phyloP scores from a whole-genome alignment of 2,888 invertebrate species.

The Xylota sylvarum region DNA sequence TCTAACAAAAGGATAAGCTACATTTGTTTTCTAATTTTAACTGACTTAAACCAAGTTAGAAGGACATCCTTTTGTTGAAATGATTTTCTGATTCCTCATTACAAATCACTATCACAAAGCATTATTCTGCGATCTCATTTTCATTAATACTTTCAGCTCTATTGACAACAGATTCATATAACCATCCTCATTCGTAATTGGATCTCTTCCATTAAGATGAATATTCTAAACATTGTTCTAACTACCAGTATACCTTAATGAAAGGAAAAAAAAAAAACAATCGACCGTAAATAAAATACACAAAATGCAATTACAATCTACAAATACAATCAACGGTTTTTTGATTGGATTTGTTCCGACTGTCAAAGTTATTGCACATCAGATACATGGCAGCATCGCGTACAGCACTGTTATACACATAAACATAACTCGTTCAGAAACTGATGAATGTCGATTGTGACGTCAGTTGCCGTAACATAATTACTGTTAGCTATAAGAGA shows the following conservation, averaged over 20 bases:
- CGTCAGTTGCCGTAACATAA: slow-evolving; percentile 75
- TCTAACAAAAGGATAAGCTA: too few relatives aligned
- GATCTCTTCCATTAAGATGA: not conserved
- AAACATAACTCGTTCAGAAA: slow-evolving; percentile 43
- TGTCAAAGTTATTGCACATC: slow-evolving; percentile 53
- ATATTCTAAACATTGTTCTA: not conserved
- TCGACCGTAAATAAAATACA: slow-evolving; percentile 15
- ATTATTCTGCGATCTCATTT: too few relatives aligned
- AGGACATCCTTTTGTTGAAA: too few relatives aligned
- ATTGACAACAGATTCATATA: too few relatives aligned
- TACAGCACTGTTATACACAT: slow-evolving; percentile 2
- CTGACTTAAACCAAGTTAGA: too few relatives aligned
- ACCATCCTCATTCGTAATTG: too few relatives aligned
- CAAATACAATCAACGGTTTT: slow-evolving; percentile 58
- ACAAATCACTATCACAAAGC: too few relatives aligned
- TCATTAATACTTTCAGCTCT: too few relatives aligned
- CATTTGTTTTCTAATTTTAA: too few relatives aligned
- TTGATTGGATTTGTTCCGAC: slow-evolving; percentile 64
- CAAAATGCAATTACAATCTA: slow-evolving; percentile 54
- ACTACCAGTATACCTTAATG: not conserved
- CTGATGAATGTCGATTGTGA: slow-evolving; percentile 77
- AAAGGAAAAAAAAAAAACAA: not conserved
- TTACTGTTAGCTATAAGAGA: slow-evolving; percentile 66
- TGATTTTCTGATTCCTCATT: too few relatives aligned
- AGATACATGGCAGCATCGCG: slow-evolving; percentile 33